Evolutionary conservation across 2,797 vertebrate genomes (phyloP), one percentile per base, ranked within the genome.

Genomic region (Ceryle rudis): DNA sequence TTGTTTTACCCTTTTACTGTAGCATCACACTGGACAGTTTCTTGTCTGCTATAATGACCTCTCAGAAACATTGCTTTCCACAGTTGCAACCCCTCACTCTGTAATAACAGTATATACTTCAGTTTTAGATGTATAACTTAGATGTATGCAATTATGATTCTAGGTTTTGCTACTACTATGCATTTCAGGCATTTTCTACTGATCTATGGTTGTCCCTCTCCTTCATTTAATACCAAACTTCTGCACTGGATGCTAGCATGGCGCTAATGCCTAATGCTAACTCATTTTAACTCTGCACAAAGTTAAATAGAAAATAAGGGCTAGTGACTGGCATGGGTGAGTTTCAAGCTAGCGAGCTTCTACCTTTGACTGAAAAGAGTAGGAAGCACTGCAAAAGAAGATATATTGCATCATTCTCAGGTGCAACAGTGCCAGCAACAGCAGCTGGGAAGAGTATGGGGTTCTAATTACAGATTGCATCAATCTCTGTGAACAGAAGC

Each of bases 381-480:
- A 97, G 96, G 95, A 96, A 94, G 88, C 22, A 23, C 70, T 85
- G 86, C 90, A 95, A 61, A 71, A 65, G 82, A 91, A 90, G 83
- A 93, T 89, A 14, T 80, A 92, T 93, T 94, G 94, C 96, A 97
- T 97, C 94, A 81, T 89, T 97, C 91, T 93, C 95, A 96, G 96
- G 87, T 91, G 47, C 89, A 90, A 87, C 92, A 83, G 90, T 97
- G 96, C 95, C 83, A 95, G 78, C 90, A 97, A 89, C 90, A 97
- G 96, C 96, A 97, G 96, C 96, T 96, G 95, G 95, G 92, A 92
- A 93, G 81, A 97, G 96, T 96, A 91, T 93, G 86, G 95, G 83
- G 94, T 93, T 97, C 96, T 97, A 97, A 96, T 96, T 98, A 96
- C 90, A 97, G 92, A 97, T 96, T 88, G 95, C 96, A 95, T 97